Evolutionary conservation across 2,888 invertebrate genomes (phyloP).

Genomic region (Mesoligia furuncula): DNA sequence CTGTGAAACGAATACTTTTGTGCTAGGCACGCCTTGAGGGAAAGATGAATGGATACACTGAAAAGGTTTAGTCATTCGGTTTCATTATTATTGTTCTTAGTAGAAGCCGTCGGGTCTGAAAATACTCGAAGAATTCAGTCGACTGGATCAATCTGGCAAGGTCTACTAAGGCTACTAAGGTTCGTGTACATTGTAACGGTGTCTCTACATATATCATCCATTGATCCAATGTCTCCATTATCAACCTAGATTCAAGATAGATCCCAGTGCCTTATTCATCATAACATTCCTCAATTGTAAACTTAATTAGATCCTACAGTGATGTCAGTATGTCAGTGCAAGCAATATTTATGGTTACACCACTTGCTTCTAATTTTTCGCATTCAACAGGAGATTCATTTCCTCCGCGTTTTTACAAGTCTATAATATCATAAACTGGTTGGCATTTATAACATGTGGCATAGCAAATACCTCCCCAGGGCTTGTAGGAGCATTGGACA

Average conservation of each 20-base stretch:
- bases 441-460: neutral
- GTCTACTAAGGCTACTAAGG: too few relatives aligned
- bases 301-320: neutral
- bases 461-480: too few relatives aligned
- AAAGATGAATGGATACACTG: slow-evolving; percentile 20
- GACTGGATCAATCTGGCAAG: neutral
- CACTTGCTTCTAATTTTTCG: neutral
- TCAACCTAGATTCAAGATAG: neutral
- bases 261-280: neutral
- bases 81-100: slow-evolving; percentile 9
- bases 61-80: slow-evolving; percentile 22
- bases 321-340: slow-evolving; percentile 6
- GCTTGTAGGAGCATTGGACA: neutral
- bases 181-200: neutral
- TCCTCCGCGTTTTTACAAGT: neutral
- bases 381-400: neutral
- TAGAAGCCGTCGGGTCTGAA: too few relatives aligned
- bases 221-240: neutral
- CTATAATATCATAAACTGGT: neutral
- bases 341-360: slow-evolving; percentile 1
- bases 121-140: neutral
- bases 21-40: slow-evolving; percentile 1
- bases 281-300: neutral
- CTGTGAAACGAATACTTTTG: slow-evolving; percentile 21
- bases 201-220: neutral